Evolutionary conservation across 30 jellyfish, hydroid and myxozoan species (phyloP), one percentile per base, ranked within the genome.

Genomic region (Turritopsis dohrnii): DNA sequence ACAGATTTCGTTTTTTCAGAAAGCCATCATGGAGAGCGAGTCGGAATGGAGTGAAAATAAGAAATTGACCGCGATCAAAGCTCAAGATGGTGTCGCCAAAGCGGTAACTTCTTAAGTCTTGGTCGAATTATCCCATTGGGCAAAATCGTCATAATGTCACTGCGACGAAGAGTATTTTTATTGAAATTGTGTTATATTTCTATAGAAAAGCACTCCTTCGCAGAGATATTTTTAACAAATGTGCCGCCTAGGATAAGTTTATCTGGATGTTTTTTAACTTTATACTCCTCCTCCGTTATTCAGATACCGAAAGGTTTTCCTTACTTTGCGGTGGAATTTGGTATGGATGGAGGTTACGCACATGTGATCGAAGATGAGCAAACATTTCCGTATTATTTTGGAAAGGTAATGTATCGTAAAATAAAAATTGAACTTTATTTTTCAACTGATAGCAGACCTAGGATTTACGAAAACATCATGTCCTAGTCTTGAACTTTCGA

Each of bases 261-360:
- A 41, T 41, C 13, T 41, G 13, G 60, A 41, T 13, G 60, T 13
- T 41, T 41, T 41, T 41, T 41, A 5, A 41, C 60, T 84, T 29
- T 13, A 4, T 24, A 27, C 1, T 84, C 25, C 18, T 31, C 69
- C 72, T 24, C 41, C 41, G 79, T 28, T 20, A n/a, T 31, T 52
- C 69, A 90, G 97, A 83, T 90, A 9, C 97, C 97, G n/a, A 84
- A 87, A 81, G 97, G 97, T 30, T 84, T 91, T 31, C 96, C 97
- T 21, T 91, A 91, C 76, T 91, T 91, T 65, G 79, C 96, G 16
- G 97, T 91, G 26, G 97, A 91, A 72, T 91, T 91, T 81, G 97
- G 97, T 22, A 18, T 65, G 29, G 97, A 91, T 79, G 97, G 97
- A 21, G 97, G 97, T 8, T 91, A 53, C 71, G 97, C 90, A 8